Percentiles rank a stretch among this genome's conserved stretches.
Conservation (phyloP, 1,140 invertebrate species). For the Conus betulinus region DNA sequence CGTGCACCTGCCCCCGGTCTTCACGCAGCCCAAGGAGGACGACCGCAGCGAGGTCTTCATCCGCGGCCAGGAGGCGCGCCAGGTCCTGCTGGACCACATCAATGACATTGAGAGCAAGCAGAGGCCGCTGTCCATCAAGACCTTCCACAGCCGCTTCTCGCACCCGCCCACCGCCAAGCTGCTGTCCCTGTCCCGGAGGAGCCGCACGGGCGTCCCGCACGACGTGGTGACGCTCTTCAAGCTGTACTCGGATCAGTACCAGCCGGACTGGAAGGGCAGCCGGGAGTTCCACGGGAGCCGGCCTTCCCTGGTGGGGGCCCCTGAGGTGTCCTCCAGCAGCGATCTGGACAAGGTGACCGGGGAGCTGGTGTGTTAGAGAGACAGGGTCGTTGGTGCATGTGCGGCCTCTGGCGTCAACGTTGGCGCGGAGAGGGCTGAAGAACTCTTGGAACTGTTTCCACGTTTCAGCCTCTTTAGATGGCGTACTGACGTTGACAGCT, state of each 20-base stretch:
- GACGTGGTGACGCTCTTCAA: slow-evolving; percentile 64
- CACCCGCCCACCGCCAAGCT: slow-evolving; percentile 63
- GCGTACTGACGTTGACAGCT: no score
- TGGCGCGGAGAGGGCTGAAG: no score
- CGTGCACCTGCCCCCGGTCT: slow-evolving; percentile 26
- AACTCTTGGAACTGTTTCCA: no score
- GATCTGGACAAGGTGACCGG: slow-evolving; percentile 9
- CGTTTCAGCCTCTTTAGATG: no score
- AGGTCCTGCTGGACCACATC: slow-evolving; percentile 61
- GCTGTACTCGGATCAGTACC: slow-evolving; percentile 69
- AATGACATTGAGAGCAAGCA: slow-evolving; percentile 50
- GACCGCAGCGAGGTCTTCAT: slow-evolving; percentile 54
- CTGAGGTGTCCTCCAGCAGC: not conserved
- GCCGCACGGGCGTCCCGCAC: slow-evolving; percentile 45
- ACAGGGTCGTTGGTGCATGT: no score
- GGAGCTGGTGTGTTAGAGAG: not conserved
- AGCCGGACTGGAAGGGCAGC: slow-evolving; percentile 57
- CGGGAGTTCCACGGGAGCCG: not conserved
- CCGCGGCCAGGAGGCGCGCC: slow-evolving; percentile 61
- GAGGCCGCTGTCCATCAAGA: slow-evolving; percentile 46
- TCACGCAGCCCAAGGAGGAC: slow-evolving; percentile 35
- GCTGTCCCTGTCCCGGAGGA: slow-evolving; percentile 45
- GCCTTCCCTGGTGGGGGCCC: not conserved
- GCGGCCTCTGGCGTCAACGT: no score
- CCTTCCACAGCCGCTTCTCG: slow-evolving; percentile 34